These are phyloP conservation scores for Emydoidea blandingii DNA, from an alignment of 2,797 vertebrate genomes.

Conservation along the genomic window DNA sequence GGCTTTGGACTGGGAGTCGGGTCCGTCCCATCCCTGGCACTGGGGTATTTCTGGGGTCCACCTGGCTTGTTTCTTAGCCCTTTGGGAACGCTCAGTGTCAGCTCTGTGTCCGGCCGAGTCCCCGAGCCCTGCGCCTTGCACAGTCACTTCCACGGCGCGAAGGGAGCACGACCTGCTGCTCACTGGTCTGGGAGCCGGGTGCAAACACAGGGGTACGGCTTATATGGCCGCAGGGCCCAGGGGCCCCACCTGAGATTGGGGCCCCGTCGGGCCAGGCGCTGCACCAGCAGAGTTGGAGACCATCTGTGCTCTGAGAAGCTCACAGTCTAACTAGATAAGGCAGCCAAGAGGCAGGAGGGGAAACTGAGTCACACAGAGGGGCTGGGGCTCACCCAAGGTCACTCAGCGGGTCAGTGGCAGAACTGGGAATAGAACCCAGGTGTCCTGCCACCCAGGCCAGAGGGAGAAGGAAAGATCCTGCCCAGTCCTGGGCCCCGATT, in stretches of 20 bases:
- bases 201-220: neutral
- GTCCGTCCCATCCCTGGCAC: accelerated
- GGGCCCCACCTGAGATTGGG: too few species aligned
- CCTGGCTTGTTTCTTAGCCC: too few species aligned
- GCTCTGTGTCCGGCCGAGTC: neutral
- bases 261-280: too few species aligned
- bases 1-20: neutral
- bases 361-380: too few species aligned
- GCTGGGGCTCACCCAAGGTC: too few species aligned
- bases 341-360: too few species aligned
- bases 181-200: neutral
- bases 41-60: accelerated
- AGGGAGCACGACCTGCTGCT: neutral
- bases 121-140: too few species aligned
- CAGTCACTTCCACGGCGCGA: neutral
- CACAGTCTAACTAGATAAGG: neutral
- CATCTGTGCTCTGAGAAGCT: neutral
- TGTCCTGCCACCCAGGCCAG: neutral
- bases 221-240: neutral
- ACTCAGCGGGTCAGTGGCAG: too few species aligned
- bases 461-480: neutral
- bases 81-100: neutral
- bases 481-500: neutral
- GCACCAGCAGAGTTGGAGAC: too few species aligned
- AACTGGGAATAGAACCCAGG: neutral